Evolutionary conservation across 1,140 invertebrate genomes (phyloP).

Genomic region (Rhizoglyphus robini): DNA sequence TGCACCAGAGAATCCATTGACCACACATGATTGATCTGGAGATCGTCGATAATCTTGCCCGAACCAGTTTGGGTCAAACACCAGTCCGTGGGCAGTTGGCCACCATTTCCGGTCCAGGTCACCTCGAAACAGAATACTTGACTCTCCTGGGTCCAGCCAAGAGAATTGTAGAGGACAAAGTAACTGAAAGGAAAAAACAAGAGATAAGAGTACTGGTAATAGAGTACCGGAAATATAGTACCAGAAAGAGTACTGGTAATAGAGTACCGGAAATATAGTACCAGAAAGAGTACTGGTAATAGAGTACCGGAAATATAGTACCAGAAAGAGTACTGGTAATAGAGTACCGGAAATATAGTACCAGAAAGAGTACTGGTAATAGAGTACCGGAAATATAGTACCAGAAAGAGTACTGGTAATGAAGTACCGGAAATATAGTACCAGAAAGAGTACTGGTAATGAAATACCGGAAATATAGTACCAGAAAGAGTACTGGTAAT

Average conservation of each 20-base stretch:
- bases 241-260: neutral
- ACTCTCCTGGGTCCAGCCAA: neutral
- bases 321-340: neutral
- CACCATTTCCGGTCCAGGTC: neutral
- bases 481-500: neutral
- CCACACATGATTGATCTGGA: neutral
- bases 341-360: neutral
- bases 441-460: neutral
- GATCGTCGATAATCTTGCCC: neutral
- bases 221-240: neutral
- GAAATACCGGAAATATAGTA: neutral
- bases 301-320: neutral
- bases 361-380: neutral
- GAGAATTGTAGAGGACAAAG: conserved; percentile 19
- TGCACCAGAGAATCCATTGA: neutral
- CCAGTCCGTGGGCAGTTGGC: neutral
- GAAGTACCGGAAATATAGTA: neutral
- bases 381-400: neutral
- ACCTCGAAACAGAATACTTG: neutral
- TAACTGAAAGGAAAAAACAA: conserved; percentile 12
- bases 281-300: neutral
- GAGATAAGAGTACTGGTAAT: no score
- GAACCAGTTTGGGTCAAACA: neutral
- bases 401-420: neutral
- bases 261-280: neutral